Base-by-base conservation (phyloP, 2,113 vertebrate species). In the Passerina amoena region DNA sequence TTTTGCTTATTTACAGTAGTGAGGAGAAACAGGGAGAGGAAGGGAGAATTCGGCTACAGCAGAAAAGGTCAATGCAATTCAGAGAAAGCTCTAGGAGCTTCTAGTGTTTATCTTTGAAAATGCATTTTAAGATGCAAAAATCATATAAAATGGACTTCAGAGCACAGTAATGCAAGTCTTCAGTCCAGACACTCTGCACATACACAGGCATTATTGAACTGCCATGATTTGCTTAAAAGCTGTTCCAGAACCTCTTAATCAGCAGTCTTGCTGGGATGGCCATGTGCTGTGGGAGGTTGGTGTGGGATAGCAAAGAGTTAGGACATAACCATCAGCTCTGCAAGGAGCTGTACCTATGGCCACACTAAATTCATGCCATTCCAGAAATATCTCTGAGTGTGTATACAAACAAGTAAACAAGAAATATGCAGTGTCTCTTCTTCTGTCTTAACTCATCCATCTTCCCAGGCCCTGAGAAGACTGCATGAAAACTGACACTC, bases 331-430 rank as follows among this genome's bases (percentile, higher is more conserved):
- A 66, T 3, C 37, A 38, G 40, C 54, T 60, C 83, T 53, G 37
- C 45, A 13, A 37, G 35, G 20, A 18, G 24, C 33, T 15, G 0
- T 4, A 33, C 22, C 44, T 60, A 68, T 2, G 27, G 30, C 27
- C 54, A 64, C 31, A n/a, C 5, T 4, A 1, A 4, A 10, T 10
- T 38, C 6, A 45, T 0, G 7, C 33, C 2, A 0, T 8, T 10
- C 6, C 35, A 64, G 59, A 69, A 73, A 15, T 18, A 78, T 5
- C 24, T 60, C 37, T 12, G 7, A 6, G 8, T 33, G 14, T 15
- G 1, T 8, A 16, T 17, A 71, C 27, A 69, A 47, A 76, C 40
- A 8, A 44, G 31, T 12, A 27, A 77, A 42, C 15, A 71, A 38
- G 30, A 51, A 87, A 53, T 3, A 73, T 0, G 11, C 12, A 35